Evolutionary conservation across 2,888 invertebrate species (phyloP), one percentile per base, ranked within the genome.

Genomic region (Pseudoips prasinana): DNA sequence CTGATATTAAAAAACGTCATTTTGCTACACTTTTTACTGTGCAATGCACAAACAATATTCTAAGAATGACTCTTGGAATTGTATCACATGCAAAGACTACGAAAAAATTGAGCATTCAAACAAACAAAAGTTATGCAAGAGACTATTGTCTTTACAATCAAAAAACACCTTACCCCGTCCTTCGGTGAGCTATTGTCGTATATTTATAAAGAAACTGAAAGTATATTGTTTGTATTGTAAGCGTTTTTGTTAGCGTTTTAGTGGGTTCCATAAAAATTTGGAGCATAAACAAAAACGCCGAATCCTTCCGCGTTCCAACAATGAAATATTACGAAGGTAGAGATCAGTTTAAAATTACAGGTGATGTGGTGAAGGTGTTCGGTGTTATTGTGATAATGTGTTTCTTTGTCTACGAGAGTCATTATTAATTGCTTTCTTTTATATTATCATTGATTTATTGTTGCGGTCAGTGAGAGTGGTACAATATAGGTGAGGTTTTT

Each of bases 191-290:
- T 39, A 37, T 57, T 49, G 67, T 84, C 80, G 67, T 42, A 46
- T 35, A 67, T 85, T 86, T 86, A 87, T 87, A 88, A 82, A 84
- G 88, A 88, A 88, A 88, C 70, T 82, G 88, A 88, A 85, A 88
- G 88, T 88, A 65, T 58, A 82, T 86, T 87, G 88, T 86, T 58
- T 40, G 44, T 62, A 58, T 56, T 64, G 71, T 69, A 64, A 54
- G 68, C 4, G 63, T 80, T 79, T 81, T 81, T 80, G 79, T 62
- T 63, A 62, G 52, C 54, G 35, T 64, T 78, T 79, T 76, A 73
- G 69, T 64, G 73, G 50, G 41, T 47, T 45, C 62, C 73, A 74
- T 84, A 86, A 86, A 86, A 84, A 85, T 84, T 71, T 83, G 37
- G 85, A 85, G 80, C 81, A 84, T 58, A 74, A 77, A 84, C 77